Conservation (phyloP, 2,888 invertebrate species). For the Drosophila leonis region DNA sequence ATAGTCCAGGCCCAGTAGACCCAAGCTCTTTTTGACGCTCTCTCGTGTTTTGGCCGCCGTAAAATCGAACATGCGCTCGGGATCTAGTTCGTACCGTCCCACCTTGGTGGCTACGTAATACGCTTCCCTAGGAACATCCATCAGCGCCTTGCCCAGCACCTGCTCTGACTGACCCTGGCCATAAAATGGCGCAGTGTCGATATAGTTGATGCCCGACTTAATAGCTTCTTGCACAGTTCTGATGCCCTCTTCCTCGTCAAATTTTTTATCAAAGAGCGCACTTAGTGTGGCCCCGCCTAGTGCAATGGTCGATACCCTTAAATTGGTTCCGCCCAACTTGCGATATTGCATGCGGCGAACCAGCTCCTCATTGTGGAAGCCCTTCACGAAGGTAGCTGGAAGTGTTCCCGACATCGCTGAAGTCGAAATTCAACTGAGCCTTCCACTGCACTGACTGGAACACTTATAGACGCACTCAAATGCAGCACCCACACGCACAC, state of each 20-base stretch:
- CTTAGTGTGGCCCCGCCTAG: conserved; percentile 92
- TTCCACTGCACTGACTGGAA: neutral
- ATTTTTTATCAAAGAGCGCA: conserved; percentile 88
- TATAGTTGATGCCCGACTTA: conserved; percentile 93
- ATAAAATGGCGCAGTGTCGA: conserved; percentile 97
- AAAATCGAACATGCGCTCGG: conserved; percentile 94
- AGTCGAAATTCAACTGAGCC: conserved; percentile 11
- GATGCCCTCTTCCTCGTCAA: conserved; percentile 88
- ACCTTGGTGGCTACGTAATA: conserved; percentile 96
- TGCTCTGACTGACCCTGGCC: conserved; percentile 94
- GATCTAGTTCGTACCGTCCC: conserved; percentile 91
- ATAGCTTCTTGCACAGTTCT: conserved; percentile 90
- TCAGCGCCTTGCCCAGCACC: conserved; percentile 93
- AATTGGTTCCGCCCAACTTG: conserved; percentile 89
- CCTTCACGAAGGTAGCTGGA: conserved; percentile 88
- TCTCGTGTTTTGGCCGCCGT: conserved; percentile 90
- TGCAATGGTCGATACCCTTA: conserved; percentile 90
- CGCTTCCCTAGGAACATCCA: conserved; percentile 91
- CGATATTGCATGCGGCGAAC: conserved; percentile 91
- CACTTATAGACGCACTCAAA: conserved; percentile 20
- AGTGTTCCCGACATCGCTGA: conserved; percentile 51
- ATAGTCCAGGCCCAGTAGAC: conserved; percentile 90
- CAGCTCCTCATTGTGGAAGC: conserved; percentile 88
- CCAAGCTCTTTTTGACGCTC: conserved; percentile 91
- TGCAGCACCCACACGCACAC: neutral